Conservation (phyloP, 1,140 invertebrate genomes). For the Calosoma granatense region DNA sequence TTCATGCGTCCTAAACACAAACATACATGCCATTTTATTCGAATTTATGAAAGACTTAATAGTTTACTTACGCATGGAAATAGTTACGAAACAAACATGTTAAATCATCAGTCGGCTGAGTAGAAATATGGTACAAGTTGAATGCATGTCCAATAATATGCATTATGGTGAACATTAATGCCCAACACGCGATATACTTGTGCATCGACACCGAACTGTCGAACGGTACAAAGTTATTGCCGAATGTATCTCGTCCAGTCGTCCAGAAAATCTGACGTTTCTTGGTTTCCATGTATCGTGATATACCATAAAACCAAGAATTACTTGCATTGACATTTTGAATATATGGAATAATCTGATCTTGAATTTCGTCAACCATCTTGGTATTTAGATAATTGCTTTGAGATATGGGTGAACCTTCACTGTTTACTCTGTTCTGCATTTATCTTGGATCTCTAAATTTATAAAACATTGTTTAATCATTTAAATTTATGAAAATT, state of each 20-base stretch:
- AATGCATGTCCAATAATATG: conserved; percentile 46
- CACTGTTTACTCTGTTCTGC: conserved; percentile 23
- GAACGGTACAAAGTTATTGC: conserved; percentile 45
- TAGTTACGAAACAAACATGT: conserved; percentile 46
- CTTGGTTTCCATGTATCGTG: conserved; percentile 35
- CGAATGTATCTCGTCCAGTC: conserved; percentile 38
- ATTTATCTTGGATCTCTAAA: conserved; percentile 18
- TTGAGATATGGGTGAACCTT: too few species aligned
- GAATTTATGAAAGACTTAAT: too few species aligned
- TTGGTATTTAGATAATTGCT: conserved; percentile 14
- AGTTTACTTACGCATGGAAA: too few species aligned
- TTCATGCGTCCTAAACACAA: conserved; percentile 42
- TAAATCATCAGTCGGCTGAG: conserved; percentile 44
- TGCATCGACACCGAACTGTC: conserved; percentile 44
- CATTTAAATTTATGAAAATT: too few species aligned
- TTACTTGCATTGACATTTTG: conserved; percentile 17
- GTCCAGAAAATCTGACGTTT: conserved; percentile 43
- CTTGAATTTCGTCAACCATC: conserved; percentile 26
- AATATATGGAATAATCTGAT: conserved; percentile 15
- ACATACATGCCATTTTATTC: too few species aligned
- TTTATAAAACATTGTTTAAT: too few species aligned
- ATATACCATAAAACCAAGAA: conserved; percentile 15
- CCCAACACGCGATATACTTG: conserved; percentile 45
- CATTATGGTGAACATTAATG: conserved; percentile 42
- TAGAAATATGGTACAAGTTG: conserved; percentile 51